Percentiles rank a stretch among this genome's conserved stretches.
Evolutionary conservation across 2,797 vertebrate genomes (phyloP).

Genomic region (Neopelma chrysocephalum): DNA sequence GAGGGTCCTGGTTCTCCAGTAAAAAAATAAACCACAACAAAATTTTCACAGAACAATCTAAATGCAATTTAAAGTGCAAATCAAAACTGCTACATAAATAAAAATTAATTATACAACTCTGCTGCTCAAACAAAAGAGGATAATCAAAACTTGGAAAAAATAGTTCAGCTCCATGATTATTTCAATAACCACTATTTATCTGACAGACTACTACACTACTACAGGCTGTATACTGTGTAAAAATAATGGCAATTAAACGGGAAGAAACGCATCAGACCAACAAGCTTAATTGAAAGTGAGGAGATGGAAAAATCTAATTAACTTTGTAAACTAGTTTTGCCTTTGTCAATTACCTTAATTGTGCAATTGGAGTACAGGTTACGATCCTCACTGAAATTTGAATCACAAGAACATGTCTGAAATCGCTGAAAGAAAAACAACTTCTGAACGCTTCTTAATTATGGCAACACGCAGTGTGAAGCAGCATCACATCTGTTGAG

Average conservation of each 20-base stretch:
- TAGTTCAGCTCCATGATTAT: slow-evolving; percentile 43
- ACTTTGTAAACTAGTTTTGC: slow-evolving; percentile 79
- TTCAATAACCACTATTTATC: slow-evolving; percentile 64
- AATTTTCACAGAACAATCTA: fast-evolving
- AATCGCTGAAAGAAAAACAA: slow-evolving; percentile 8
- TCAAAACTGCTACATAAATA: slow-evolving; percentile 37
- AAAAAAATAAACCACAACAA: background rate
- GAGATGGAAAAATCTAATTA: slow-evolving; percentile 82
- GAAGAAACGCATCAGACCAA: slow-evolving; percentile 72
- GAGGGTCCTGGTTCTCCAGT: background rate
- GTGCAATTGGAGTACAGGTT: slow-evolving; percentile 58
- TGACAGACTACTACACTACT: slow-evolving; percentile 6
- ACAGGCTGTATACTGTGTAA: slow-evolving; percentile 34
- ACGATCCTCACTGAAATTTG: slow-evolving; percentile 63
- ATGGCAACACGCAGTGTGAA: background rate
- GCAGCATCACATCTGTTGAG: background rate
- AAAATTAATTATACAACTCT: slow-evolving; percentile 65
- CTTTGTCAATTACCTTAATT: slow-evolving; percentile 78
- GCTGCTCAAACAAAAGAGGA: slow-evolving; percentile 51
- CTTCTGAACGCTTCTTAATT: slow-evolving; percentile 16
- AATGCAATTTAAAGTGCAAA: slow-evolving; percentile 23
- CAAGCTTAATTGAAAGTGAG: slow-evolving; percentile 79
- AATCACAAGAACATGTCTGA: slow-evolving; percentile 12
- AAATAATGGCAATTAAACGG: slow-evolving; percentile 71
- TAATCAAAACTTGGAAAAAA: slow-evolving; percentile 64